A percentile compares a stretch with the other conserved stretches of the same genome.
Conservation (phyloP, 2,888 invertebrate genomes). For the Agonum fuliginosum region DNA sequence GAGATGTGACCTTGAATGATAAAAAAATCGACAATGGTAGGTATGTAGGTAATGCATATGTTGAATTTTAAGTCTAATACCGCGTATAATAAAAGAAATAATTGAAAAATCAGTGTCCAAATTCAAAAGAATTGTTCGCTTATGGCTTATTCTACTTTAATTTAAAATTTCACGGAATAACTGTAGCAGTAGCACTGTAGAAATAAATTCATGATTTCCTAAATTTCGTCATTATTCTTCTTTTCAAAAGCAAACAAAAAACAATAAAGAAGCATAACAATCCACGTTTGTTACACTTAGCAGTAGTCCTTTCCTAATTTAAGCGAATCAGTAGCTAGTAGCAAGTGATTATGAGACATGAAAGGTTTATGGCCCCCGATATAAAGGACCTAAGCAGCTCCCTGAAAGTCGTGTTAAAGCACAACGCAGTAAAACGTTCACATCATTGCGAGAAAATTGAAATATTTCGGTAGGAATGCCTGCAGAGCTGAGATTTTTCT, state of each 20-base stretch:
- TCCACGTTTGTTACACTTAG: neutral
- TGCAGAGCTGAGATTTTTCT: too few species aligned
- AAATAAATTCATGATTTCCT: conserved; percentile 9
- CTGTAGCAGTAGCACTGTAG: neutral
- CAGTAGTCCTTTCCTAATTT: too few species aligned
- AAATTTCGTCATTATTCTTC: neutral
- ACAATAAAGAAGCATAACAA: conserved; percentile 14
- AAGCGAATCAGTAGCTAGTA: neutral
- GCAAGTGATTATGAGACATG: conserved; percentile 2
- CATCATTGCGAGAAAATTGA: neutral
- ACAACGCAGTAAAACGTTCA: neutral
- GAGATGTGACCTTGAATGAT: too few species aligned
- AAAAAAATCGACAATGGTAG: too few species aligned
- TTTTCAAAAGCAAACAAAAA: neutral
- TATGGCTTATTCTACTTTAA: too few species aligned
- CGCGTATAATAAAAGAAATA: too few species aligned
- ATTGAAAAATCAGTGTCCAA: too few species aligned
- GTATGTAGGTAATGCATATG: too few species aligned
- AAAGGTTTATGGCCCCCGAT: neutral
- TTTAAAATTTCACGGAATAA: neutral
- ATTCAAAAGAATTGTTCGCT: too few species aligned
- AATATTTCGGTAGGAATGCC: too few species aligned
- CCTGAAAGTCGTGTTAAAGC: neutral
- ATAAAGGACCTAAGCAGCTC: neutral
- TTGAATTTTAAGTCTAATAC: too few species aligned